Percentiles rank a stretch among this genome's conserved stretches.
Evolutionary conservation across 2,113 vertebrate genomes (phyloP).

Genomic region (Pampusana beccarii): DNA sequence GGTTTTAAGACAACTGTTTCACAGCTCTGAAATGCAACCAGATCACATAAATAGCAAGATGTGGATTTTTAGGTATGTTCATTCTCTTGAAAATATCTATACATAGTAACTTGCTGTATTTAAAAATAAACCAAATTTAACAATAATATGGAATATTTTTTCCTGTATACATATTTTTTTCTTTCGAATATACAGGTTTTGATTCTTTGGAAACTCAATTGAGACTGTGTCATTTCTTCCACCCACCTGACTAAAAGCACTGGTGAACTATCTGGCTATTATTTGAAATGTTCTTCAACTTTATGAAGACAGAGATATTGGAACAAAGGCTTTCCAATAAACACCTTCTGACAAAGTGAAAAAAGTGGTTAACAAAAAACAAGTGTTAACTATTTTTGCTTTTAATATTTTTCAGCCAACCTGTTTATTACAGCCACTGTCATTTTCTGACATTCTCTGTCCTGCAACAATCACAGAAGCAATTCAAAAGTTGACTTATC

Average conservation of each 20-base stretch:
- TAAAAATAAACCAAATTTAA: background rate
- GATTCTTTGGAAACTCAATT: constrained; percentile 50
- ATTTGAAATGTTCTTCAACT: constrained; percentile 68
- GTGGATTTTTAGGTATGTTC: background rate
- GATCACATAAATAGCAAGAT: background rate
- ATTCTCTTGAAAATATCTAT: background rate
- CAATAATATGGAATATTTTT: background rate
- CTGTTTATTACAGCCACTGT: constrained; percentile 1
- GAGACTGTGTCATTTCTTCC: constrained; percentile 48
- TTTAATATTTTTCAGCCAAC: constrained; percentile 55
- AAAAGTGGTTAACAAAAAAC: background rate
- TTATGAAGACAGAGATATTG: constrained; percentile 45
- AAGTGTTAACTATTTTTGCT: constrained; percentile 47
- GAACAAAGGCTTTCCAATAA: constrained; percentile 67
- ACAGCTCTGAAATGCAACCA: background rate
- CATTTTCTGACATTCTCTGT: constrained; percentile 42
- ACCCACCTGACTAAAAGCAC: constrained; percentile 45
- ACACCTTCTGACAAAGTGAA: constrained; percentile 43
- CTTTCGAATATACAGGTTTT: background rate
- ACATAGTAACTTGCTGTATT: background rate
- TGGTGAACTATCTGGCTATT: constrained; percentile 58
- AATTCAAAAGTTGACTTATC: constrained; percentile 66
- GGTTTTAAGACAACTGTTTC: background rate
- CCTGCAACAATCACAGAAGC: constrained; percentile 52
- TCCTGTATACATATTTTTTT: background rate